Percentiles rank a stretch among this genome's conserved stretches.
These are phyloP conservation scores for Seira musarum DNA, from an alignment of 2,888 invertebrate species.

Conservation along the genomic window DNA sequence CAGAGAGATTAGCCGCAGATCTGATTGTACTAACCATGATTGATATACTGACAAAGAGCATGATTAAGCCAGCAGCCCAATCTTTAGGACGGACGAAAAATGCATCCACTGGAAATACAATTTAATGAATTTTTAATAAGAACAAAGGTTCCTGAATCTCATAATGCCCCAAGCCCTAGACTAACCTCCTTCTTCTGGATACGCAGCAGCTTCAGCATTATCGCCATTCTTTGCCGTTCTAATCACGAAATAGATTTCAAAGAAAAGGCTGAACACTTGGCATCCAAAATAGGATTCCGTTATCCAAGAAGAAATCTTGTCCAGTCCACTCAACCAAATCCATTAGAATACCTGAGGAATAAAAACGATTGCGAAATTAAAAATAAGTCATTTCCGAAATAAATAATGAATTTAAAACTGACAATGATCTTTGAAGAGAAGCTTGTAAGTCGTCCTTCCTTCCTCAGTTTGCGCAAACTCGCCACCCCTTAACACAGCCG, in stretches of 20 bases:
- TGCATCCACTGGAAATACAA: neutral
- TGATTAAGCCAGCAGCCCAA: constrained; percentile 51
- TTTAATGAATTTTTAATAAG: neutral
- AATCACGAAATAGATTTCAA: constrained; percentile 57
- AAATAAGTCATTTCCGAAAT: neutral
- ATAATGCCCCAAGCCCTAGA: no score
- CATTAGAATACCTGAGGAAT: constrained; percentile 37
- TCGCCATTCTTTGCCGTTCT: constrained; percentile 44
- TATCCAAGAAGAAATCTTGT: constrained; percentile 37
- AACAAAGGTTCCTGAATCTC: no score
- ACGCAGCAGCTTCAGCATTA: constrained; percentile 17
- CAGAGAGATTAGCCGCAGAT: constrained; percentile 37
- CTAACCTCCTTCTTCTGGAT: constrained; percentile 34
- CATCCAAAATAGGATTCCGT: constrained; percentile 51
- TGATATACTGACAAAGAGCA: constrained; percentile 20
- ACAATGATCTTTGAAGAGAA: constrained; percentile 58
- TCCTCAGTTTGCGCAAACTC: constrained; percentile 53
- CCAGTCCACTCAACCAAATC: constrained; percentile 51
- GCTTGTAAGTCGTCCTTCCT: constrained; percentile 32
- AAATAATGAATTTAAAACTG: constrained; percentile 4
- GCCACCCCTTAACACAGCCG: constrained; percentile 46
- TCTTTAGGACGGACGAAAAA: constrained; percentile 57
- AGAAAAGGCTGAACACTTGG: constrained; percentile 58
- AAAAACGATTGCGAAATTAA: neutral
- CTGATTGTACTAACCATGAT: constrained; percentile 37